These are phyloP conservation scores for Picus viridis DNA, from an alignment of 2,797 vertebrate genomes.

Conservation along the genomic window DNA sequence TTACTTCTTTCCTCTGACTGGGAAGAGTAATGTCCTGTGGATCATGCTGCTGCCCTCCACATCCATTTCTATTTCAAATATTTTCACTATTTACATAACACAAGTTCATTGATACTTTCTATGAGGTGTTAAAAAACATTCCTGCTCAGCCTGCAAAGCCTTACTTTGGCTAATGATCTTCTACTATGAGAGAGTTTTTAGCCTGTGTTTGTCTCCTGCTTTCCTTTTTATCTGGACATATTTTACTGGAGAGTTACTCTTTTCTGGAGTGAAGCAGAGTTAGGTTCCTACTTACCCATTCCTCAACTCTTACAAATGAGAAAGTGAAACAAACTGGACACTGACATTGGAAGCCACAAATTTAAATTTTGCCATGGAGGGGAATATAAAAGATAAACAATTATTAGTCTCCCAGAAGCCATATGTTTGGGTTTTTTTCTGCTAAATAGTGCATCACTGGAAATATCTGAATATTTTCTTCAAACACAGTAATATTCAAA, in stretches of 20 bases:
- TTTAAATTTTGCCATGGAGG: slow-evolving; percentile 17
- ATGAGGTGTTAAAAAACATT: background rate
- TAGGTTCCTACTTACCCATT: background rate
- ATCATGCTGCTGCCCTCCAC: background rate
- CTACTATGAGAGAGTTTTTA: background rate
- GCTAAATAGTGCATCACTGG: background rate
- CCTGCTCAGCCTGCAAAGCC: background rate
- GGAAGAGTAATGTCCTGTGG: background rate
- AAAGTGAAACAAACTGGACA: slow-evolving; percentile 49
- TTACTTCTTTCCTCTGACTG: background rate
- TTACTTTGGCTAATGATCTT: background rate
- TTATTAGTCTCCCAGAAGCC: background rate
- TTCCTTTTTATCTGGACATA: background rate
- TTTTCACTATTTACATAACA: background rate
- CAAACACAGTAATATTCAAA: background rate
- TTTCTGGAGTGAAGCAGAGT: background rate
- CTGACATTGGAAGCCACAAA: slow-evolving; percentile 12
- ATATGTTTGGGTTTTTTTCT: background rate
- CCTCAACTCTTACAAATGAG: slow-evolving; percentile 2
- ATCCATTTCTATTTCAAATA: background rate
- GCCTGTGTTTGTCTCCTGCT: background rate
- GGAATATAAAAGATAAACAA: background rate
- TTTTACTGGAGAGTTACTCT: background rate
- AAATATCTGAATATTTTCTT: background rate
- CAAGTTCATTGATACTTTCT: background rate